phyloP scores from a whole-genome alignment of 2,888 invertebrate genomes.

The Nemurella pictetii region DNA sequence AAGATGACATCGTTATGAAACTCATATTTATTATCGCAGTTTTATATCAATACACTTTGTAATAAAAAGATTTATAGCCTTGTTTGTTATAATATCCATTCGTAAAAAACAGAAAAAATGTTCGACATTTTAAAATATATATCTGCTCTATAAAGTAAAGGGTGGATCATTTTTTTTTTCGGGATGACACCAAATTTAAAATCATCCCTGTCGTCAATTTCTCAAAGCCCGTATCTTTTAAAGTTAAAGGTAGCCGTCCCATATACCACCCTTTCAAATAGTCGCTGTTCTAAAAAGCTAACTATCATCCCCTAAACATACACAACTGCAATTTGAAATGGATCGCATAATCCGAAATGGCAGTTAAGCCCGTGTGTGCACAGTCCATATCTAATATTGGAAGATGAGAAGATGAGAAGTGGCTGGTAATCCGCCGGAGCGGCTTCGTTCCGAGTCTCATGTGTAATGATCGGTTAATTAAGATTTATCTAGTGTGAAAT shows the following conservation, averaged over 20 bases:
- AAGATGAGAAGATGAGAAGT: not conserved
- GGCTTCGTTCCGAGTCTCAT: not conserved
- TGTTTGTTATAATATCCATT: constrained; percentile 29
- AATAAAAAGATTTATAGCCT: constrained; percentile 19
- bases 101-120: constrained; percentile 22
- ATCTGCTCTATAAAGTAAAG: constrained; percentile 16
- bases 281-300: not conserved
- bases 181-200: constrained; percentile 13
- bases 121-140: constrained; percentile 2
- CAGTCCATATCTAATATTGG: not conserved
- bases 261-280: not conserved
- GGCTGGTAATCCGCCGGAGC: not conserved
- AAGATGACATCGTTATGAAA: constrained; percentile 24
- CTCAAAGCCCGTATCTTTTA: no score
- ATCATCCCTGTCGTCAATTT: not conserved
- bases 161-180: not conserved
- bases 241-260: not conserved
- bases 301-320: not conserved
- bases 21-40: constrained; percentile 17
- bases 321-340: not conserved
- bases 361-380: not conserved
- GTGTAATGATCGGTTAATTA: not conserved
- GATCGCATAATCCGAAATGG: not conserved
- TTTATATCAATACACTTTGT: constrained; percentile 22
- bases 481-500: not conserved